phyloP scores from a whole-genome alignment of 35 echinoderm and acorn worm genomes.

The Chiridota heheva region DNA sequence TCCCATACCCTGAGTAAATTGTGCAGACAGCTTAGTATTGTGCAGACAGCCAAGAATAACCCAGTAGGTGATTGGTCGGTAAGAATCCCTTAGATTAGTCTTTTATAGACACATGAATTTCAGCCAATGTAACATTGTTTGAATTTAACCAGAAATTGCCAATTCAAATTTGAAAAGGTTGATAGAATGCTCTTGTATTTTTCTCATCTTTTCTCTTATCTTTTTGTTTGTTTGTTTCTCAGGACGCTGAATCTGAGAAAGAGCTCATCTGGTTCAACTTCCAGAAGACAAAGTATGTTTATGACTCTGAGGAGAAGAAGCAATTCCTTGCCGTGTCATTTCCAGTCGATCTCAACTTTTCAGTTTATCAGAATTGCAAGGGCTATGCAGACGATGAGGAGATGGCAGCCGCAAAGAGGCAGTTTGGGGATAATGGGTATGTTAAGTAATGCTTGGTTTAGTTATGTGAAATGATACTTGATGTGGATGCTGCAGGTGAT shows the following conservation, averaged over 20 bases:
- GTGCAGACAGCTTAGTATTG: too few species aligned
- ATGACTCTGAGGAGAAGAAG: conserved; percentile 97
- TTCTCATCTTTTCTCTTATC: not conserved
- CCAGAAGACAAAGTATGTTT: conserved; percentile 95
- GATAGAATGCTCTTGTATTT: too few species aligned
- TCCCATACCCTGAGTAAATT: too few species aligned
- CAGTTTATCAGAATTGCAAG: conserved; percentile 80
- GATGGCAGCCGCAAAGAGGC: conserved; percentile 50
- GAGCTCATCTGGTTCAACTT: conserved; percentile 75
- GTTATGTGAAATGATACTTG: too few species aligned
- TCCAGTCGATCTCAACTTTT: conserved; percentile 67
- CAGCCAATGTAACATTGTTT: too few species aligned
- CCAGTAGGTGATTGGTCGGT: too few species aligned
- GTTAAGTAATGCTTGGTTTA: too few species aligned
- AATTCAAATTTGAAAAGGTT: too few species aligned
- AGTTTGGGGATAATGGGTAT: conserved; percentile 81
- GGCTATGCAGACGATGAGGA: conserved; percentile 72
- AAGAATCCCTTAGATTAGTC: too few species aligned
- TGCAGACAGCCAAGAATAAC: too few species aligned
- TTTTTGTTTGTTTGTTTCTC: not conserved
- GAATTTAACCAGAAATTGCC: not conserved
- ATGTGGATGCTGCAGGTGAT: too few species aligned
- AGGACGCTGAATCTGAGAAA: conserved; percentile 15
- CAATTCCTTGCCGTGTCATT: conserved; percentile 75
- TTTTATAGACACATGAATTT: too few species aligned